phyloP scores from a whole-genome alignment of 2,888 invertebrate species.

The Blastobasis adustella region DNA sequence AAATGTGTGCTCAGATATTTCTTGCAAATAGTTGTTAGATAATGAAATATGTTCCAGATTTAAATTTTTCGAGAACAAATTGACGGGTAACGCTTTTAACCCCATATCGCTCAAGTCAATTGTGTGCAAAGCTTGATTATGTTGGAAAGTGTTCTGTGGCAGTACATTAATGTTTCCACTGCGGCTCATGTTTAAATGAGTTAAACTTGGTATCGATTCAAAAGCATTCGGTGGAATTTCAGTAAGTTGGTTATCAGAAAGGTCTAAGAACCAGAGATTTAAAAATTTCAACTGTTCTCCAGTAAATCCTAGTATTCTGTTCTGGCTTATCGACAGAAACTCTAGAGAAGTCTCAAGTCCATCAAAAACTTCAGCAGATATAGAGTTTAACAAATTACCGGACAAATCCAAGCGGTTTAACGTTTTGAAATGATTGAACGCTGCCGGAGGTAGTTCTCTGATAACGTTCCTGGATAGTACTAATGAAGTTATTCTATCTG shows the following conservation, averaged over 20 bases:
- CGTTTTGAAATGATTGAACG: slow-evolving; percentile 86
- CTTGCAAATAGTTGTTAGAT: slow-evolving; percentile 82
- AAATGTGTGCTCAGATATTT: slow-evolving; percentile 86
- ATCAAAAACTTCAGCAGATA: slow-evolving; percentile 83
- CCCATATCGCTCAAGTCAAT: slow-evolving; percentile 85
- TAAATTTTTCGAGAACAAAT: slow-evolving; percentile 80
- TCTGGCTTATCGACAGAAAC: slow-evolving; percentile 82
- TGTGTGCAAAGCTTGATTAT: slow-evolving; percentile 78
- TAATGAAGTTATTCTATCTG: slow-evolving; percentile 81
- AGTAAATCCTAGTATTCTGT: slow-evolving; percentile 80
- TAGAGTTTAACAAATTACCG: slow-evolving; percentile 83
- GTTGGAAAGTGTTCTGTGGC: slow-evolving; percentile 80
- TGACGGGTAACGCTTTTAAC: slow-evolving; percentile 82
- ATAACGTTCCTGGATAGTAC: slow-evolving; percentile 90
- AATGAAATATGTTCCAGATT: slow-evolving; percentile 81
- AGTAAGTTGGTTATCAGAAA: slow-evolving; percentile 86
- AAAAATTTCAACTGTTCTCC: slow-evolving; percentile 78
- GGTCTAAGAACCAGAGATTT: slow-evolving; percentile 80
- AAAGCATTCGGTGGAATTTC: slow-evolving; percentile 82
- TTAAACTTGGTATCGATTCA: slow-evolving; percentile 77
- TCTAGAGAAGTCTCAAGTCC: slow-evolving; percentile 84
- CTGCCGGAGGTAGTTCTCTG: slow-evolving; percentile 86
- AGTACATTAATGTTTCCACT: slow-evolving; percentile 81
- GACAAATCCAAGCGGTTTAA: slow-evolving; percentile 83
- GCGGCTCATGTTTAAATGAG: slow-evolving; percentile 83